Percentiles rank a stretch among this genome's conserved stretches.
Evolutionary conservation across 2,888 invertebrate genomes (phyloP).

Genomic region (Acanthosepion lycidas): DNA sequence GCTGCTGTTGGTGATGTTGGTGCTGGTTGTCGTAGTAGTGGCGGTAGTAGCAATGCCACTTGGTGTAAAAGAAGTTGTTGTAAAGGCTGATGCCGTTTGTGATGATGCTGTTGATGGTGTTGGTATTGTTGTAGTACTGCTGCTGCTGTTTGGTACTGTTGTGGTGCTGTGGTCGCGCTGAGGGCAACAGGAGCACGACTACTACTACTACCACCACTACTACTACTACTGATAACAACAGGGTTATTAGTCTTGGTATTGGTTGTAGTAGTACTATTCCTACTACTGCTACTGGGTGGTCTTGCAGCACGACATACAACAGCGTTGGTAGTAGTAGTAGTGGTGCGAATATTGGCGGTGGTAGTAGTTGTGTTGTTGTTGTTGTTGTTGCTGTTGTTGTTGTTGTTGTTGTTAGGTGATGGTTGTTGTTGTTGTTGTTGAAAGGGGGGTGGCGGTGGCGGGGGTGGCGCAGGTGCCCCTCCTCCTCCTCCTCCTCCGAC

Average conservation of each 20-base stretch:
- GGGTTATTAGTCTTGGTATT: conserved; percentile 25
- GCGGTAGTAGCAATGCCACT: conserved; percentile 45
- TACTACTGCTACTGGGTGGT: background rate
- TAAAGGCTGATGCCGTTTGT: background rate
- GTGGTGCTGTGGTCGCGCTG: background rate
- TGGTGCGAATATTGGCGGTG: conserved; percentile 38
- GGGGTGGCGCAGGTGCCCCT: conserved; percentile 40
- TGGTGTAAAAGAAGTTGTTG: conserved; percentile 45
- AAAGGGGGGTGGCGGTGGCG: conserved; percentile 34
- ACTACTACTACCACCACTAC: background rate
- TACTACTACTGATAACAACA: background rate
- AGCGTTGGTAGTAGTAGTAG: conserved; percentile 4
- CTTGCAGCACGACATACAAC: background rate
- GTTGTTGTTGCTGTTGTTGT: background rate
- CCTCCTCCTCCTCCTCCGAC: conserved; percentile 44
- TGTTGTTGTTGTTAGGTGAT: background rate
- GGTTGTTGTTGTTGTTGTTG: conserved; percentile 34
- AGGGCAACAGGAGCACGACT: background rate
- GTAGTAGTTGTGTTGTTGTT: conserved; percentile 38
- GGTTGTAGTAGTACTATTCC: background rate
- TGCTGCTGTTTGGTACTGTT: background rate
- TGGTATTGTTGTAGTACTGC: background rate
- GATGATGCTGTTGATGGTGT: background rate
- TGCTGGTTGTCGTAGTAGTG: conserved; percentile 40
- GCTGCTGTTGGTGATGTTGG: background rate